Evolutionary conservation across 2,797 vertebrate species (phyloP).

Genomic region (Nannoperca obscura): DNA sequence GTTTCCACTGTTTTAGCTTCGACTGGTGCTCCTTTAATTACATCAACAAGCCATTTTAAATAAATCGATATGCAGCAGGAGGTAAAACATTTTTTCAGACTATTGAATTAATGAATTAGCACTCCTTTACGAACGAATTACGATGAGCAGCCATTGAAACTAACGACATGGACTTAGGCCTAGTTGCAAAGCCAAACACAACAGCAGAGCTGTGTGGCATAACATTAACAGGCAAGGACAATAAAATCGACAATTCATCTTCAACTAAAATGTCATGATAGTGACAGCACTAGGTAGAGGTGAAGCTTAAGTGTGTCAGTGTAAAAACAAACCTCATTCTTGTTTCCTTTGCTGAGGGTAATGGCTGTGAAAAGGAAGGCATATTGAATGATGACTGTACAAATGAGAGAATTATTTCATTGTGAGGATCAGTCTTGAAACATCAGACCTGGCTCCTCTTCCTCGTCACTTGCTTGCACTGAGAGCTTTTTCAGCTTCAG

Average conservation of each 20-base stretch:
- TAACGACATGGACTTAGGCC: too few species aligned
- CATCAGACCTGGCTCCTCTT: slow-evolving; percentile 82
- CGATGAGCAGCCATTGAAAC: too few species aligned
- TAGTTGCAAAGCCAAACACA: too few species aligned
- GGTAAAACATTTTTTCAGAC: too few species aligned
- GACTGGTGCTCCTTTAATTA: too few species aligned
- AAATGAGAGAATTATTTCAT: accelerated
- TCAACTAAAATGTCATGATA: background rate
- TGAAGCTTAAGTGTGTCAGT: background rate
- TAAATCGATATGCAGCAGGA: background rate
- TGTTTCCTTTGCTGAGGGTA: slow-evolving; percentile 74
- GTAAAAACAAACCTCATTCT: slow-evolving; percentile 81
- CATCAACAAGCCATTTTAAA: background rate
- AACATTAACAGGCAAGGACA: too few species aligned
- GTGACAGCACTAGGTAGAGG: background rate
- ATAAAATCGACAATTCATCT: background rate
- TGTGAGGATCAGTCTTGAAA: accelerated
- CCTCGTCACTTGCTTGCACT: slow-evolving; percentile 88
- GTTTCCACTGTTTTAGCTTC: too few species aligned
- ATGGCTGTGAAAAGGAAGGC: slow-evolving; percentile 67
- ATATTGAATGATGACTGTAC: background rate
- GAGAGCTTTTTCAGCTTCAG: slow-evolving; percentile 90
- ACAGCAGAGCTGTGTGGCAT: too few species aligned
- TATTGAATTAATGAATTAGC: too few species aligned
- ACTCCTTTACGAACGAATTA: too few species aligned